Evolutionary conservation across 2,888 invertebrate species (phyloP).

Genomic region (Bursaphelenchus okinawaensis): DNA sequence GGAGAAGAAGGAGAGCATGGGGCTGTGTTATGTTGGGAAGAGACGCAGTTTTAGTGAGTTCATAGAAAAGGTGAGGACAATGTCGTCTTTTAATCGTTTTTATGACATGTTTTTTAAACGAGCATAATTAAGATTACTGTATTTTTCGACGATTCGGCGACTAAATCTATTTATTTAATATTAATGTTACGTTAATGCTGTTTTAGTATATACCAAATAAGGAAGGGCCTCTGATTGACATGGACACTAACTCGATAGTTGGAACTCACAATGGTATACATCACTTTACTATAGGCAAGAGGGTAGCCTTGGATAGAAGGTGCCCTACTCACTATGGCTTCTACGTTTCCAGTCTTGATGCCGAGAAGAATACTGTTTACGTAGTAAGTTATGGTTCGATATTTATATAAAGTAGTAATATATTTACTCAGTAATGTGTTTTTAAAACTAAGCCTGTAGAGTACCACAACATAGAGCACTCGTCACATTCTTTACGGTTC

Average conservation of each 20-base stretch:
- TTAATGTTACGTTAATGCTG: not conserved
- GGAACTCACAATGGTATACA: slow-evolving; percentile 77
- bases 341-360: slow-evolving; percentile 72
- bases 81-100: slow-evolving; percentile 57
- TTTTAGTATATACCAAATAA: slow-evolving; percentile 1
- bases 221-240: slow-evolving; percentile 61
- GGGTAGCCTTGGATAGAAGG: slow-evolving; percentile 65
- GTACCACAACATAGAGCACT: too few relatives aligned
- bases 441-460: too few relatives aligned
- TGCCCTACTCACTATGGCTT: slow-evolving; percentile 66
- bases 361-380: slow-evolving; percentile 69
- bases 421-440: too few relatives aligned
- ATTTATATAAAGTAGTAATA: too few relatives aligned
- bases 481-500: too few relatives aligned
- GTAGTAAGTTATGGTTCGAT: slow-evolving; percentile 64
- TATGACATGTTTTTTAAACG: not conserved
- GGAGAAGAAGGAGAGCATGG: slow-evolving; percentile 60
- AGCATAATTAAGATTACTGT: too few relatives aligned
- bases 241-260: slow-evolving; percentile 72
- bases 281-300: slow-evolving; percentile 87
- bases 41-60: slow-evolving; percentile 76
- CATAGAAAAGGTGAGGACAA: slow-evolving; percentile 68
- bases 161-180: not conserved
- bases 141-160: not conserved
- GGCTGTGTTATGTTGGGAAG: slow-evolving; percentile 92